Conservation (phyloP, 2,888 invertebrate species). For the Drosophila subquinaria region DNA sequence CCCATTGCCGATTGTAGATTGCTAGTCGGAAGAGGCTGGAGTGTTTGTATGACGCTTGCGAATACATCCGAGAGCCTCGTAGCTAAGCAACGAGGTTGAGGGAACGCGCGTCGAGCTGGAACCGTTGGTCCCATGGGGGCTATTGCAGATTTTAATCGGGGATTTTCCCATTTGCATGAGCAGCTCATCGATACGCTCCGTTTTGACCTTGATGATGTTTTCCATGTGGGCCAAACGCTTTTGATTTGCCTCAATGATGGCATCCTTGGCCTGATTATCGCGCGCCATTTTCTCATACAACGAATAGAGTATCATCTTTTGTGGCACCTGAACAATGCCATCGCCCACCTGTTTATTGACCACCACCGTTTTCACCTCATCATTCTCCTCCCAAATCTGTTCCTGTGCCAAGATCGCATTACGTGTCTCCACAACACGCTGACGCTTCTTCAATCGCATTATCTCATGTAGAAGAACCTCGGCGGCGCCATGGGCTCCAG, state of each 20-base stretch:
- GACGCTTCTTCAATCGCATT: conserved; percentile 67
- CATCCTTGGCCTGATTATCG: conserved; percentile 75
- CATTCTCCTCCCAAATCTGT: conserved; percentile 77
- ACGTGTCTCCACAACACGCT: conserved; percentile 50
- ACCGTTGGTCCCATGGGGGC: not conserved
- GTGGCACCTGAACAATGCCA: conserved; percentile 83
- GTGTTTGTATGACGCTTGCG: conserved; percentile 48
- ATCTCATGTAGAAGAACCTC: conserved; percentile 87
- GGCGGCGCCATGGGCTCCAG: conserved; percentile 88
- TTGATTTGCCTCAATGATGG: conserved; percentile 45
- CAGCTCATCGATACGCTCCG: conserved; percentile 83
- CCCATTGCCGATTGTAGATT: not conserved
- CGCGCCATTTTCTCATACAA: conserved; percentile 78
- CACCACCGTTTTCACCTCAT: conserved; percentile 81
- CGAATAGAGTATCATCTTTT: conserved; percentile 85
- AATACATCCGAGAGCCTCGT: conserved; percentile 22
- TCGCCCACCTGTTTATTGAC: conserved; percentile 83
- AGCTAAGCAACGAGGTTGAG: conserved; percentile 37
- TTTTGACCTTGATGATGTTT: conserved; percentile 80
- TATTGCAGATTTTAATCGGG: conserved; percentile 13
- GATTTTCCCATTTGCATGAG: conserved; percentile 74
- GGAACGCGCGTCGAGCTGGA: conserved; percentile 18
- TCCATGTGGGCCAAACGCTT: conserved; percentile 78
- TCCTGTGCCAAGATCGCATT: conserved; percentile 68
- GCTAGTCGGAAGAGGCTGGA: conserved; percentile 46